Evolutionary conservation across 2,797 vertebrate species (phyloP).

Genomic region (Tiaroga cobitis): DNA sequence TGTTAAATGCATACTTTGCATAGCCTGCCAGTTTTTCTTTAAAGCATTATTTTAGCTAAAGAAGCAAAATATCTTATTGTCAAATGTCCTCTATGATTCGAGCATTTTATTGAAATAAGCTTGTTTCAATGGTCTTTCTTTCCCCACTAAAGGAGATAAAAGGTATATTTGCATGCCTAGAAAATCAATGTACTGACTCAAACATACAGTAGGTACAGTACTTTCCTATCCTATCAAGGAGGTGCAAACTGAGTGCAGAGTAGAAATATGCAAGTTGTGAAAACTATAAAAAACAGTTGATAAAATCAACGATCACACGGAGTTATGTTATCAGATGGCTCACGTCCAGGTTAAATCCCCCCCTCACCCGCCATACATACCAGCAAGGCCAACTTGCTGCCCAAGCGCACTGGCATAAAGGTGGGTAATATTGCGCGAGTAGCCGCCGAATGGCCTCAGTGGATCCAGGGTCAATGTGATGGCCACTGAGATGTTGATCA

Average conservation of each 20-base stretch:
- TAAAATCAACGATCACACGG: background rate
- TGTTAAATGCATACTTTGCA: background rate
- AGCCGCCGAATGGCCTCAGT: slow-evolving; percentile 90
- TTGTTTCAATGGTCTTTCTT: background rate
- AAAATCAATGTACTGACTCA: background rate
- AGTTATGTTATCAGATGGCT: background rate
- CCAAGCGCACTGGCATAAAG: slow-evolving; percentile 91
- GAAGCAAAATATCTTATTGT: background rate
- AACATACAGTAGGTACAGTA: background rate
- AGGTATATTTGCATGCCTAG: background rate
- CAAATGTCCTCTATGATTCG: background rate
- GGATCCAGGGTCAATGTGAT: slow-evolving; percentile 96
- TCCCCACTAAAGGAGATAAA: background rate
- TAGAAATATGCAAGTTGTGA: background rate
- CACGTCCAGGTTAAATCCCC: background rate
- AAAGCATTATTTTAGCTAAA: background rate
- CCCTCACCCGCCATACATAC: slow-evolving; percentile 72
- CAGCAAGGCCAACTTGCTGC: slow-evolving; percentile 92
- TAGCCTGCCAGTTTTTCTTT: background rate
- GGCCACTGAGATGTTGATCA: slow-evolving; percentile 93
- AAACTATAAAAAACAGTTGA: background rate
- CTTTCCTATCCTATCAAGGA: background rate
- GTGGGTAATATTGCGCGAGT: slow-evolving; percentile 96
- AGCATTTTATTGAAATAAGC: background rate
- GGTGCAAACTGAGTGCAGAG: background rate